A percentile compares a stretch with the other conserved stretches of the same genome.
Evolutionary conservation across 2,888 invertebrate species (phyloP).

Genomic region (Cybosia mesomella): DNA sequence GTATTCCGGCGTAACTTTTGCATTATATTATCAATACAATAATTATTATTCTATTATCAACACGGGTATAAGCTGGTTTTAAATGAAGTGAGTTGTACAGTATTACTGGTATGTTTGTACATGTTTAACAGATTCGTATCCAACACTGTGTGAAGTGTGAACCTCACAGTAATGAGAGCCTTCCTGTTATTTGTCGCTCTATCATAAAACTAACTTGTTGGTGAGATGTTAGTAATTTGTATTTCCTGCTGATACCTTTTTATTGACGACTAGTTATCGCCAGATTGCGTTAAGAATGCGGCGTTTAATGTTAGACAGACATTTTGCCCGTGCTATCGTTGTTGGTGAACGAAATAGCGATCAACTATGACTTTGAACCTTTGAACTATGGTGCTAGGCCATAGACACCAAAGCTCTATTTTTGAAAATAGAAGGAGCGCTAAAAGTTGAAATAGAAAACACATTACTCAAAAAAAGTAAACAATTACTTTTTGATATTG

Average conservation of each 20-base stretch:
- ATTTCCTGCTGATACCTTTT: conserved; percentile 15
- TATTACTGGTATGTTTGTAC: neutral
- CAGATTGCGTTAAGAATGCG: neutral
- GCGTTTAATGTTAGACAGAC: neutral
- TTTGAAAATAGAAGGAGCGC: too few relatives aligned
- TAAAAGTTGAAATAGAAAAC: too few relatives aligned
- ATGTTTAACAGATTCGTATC: conserved; percentile 9
- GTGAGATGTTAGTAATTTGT: conserved; percentile 10
- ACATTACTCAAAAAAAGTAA: too few relatives aligned
- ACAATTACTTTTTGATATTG: too few relatives aligned
- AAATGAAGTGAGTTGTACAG: neutral
- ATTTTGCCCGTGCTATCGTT: too few relatives aligned
- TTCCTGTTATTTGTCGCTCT: conserved; percentile 13
- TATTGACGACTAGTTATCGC: neutral
- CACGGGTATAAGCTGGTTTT: neutral
- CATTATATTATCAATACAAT: too few relatives aligned
- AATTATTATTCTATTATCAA: too few relatives aligned
- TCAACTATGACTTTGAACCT: too few relatives aligned
- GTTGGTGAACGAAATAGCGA: too few relatives aligned
- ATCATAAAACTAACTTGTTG: neutral
- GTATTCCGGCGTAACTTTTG: too few relatives aligned
- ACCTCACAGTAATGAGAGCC: conserved; percentile 7
- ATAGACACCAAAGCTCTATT: too few relatives aligned
- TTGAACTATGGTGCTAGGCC: too few relatives aligned
- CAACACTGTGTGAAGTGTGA: neutral